Percentiles rank a stretch among this genome's conserved stretches.
phyloP scores from a whole-genome alignment of 1,140 invertebrate species.

The Trinorchestia longiramus region DNA sequence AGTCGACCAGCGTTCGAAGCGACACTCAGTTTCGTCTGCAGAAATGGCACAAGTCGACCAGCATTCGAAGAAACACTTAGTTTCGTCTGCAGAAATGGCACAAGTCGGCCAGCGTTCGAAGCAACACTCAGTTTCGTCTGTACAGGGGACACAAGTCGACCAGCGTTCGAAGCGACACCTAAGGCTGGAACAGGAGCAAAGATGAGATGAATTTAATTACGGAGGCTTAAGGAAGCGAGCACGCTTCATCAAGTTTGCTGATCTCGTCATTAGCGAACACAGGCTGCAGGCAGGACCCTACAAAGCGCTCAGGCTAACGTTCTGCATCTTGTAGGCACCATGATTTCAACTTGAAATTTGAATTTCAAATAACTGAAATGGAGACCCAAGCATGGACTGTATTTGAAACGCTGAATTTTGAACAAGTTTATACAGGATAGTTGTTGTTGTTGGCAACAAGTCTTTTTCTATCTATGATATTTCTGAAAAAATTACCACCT shows the following conservation, averaged over 20 bases:
- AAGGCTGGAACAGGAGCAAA: background rate
- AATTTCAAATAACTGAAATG: background rate
- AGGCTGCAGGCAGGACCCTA: background rate
- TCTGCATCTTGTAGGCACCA: background rate
- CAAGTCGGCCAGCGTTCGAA: too few species aligned
- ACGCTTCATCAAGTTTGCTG: slow-evolving; percentile 38
- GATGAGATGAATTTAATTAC: slow-evolving; percentile 34
- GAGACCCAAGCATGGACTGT: background rate
- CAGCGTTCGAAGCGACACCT: background rate
- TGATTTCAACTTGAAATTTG: background rate
- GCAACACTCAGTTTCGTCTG: background rate
- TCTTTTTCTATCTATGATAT: background rate
- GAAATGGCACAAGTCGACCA: too few species aligned
- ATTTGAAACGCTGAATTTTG: background rate
- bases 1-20: too few species aligned
- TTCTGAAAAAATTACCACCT: background rate
- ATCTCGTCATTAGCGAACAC: slow-evolving; percentile 52
- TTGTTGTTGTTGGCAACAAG: background rate
- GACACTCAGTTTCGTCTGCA: too few species aligned
- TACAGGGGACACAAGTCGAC: background rate
- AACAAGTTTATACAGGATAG: background rate
- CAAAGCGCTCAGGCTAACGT: background rate
- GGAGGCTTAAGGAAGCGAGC: slow-evolving; percentile 3
- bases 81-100: too few species aligned
- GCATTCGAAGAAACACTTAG: too few species aligned